Evolutionary conservation across 2,888 invertebrate genomes (phyloP).

Genomic region (Alentia gelatinosa): DNA sequence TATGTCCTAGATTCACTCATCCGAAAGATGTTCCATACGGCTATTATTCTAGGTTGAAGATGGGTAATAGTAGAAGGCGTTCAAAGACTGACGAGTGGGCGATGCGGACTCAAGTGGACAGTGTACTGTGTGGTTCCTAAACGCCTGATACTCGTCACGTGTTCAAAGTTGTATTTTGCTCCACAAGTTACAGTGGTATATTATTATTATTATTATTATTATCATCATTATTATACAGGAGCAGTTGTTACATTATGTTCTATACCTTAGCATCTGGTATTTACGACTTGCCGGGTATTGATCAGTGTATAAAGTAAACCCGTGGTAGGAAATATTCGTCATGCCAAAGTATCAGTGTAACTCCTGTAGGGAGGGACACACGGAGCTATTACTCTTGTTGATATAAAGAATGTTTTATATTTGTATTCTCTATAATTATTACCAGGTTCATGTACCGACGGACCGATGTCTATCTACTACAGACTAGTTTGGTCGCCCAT

Average conservation of each 20-base stretch:
- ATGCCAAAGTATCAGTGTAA: neutral
- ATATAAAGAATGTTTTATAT: slow-evolving; percentile 21
- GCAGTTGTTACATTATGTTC: neutral
- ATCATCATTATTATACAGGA: no score
- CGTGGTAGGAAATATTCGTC: neutral
- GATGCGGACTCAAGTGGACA: no score
- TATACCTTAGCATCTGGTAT: neutral
- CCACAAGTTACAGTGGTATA: neutral
- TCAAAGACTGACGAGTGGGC: no score
- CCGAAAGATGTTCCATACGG: neutral
- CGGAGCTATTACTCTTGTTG: neutral
- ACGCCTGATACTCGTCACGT: neutral
- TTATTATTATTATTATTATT: no score
- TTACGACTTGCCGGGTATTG: no score
- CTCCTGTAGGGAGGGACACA: neutral
- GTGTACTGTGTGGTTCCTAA: neutral
- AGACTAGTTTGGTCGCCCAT: neutral
- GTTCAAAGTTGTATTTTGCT: neutral
- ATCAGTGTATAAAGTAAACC: no score
- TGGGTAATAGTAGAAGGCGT: neutral
- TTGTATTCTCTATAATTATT: neutral
- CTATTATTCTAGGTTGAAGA: neutral
- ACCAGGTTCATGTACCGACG: neutral
- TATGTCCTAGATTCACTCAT: neutral
- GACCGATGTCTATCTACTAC: neutral